These are phyloP conservation scores for Nomada hirtipes DNA, from an alignment of 2,888 invertebrate genomes.

Conservation along the genomic window DNA sequence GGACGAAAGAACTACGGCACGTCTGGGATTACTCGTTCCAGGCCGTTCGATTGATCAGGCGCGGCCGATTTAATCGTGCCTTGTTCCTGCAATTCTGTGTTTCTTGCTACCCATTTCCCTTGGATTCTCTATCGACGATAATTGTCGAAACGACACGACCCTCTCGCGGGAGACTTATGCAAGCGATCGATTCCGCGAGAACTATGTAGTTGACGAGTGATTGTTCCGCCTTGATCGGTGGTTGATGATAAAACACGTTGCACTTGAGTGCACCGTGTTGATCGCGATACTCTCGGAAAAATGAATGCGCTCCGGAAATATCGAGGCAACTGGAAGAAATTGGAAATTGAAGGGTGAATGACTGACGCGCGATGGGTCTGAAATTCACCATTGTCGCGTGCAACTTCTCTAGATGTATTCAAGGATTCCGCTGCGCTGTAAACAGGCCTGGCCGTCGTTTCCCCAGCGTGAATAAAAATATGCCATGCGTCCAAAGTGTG, in stretches of 20 bases:
- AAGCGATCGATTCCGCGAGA: constrained; percentile 35
- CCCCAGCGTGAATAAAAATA: constrained; percentile 35
- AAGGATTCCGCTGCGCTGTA: constrained; percentile 55
- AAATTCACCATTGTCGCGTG: constrained; percentile 40
- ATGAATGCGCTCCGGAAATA: constrained; percentile 46
- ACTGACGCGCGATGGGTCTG: neutral
- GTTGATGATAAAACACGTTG: constrained; percentile 31
- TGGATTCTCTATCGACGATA: neutral
- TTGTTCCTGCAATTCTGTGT: constrained; percentile 2
- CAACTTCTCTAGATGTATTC: constrained; percentile 40
- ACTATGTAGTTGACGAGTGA: constrained; percentile 32
- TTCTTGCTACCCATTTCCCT: neutral
- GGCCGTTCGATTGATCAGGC: constrained; percentile 15
- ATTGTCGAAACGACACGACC: neutral
- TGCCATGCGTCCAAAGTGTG: neutral
- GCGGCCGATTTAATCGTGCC: constrained; percentile 35
- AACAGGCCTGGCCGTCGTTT: constrained; percentile 46
- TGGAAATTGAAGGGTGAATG: too few species aligned
- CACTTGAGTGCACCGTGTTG: constrained; percentile 23
- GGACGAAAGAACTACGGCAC: constrained; percentile 20
- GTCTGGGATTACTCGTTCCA: constrained; percentile 23
- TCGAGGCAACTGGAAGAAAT: neutral
- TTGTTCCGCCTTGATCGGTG: constrained; percentile 35
- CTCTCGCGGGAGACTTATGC: neutral
- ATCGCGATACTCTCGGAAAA: constrained; percentile 49